Evolutionary conservation across 2,888 invertebrate genomes (phyloP).

Genomic region (Leptinotarsa peninsularis): DNA sequence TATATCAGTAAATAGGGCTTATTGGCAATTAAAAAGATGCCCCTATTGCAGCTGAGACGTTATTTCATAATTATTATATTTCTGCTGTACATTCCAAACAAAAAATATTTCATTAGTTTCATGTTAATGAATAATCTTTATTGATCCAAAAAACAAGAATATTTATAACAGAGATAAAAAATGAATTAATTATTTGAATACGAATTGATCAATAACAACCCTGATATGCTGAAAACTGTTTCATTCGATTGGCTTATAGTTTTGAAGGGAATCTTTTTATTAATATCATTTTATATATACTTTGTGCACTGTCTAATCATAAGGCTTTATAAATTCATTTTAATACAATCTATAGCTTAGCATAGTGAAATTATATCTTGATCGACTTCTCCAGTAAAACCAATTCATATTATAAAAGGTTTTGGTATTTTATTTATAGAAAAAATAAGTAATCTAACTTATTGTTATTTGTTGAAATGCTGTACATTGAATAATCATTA

Average conservation of each 20-base stretch:
- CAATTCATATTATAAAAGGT: conserved; percentile 7
- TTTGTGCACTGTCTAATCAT: neutral
- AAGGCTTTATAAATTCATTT: neutral
- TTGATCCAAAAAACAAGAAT: too few species aligned
- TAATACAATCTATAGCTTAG: neutral
- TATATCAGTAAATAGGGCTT: neutral
- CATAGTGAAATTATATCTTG: neutral
- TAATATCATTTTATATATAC: neutral
- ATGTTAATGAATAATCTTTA: neutral
- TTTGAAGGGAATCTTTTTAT: neutral
- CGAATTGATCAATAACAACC: neutral
- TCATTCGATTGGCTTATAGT: neutral
- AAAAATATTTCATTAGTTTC: neutral
- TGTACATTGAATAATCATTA: conserved; percentile 44
- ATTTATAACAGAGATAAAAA: too few species aligned
- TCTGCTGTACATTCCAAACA: neutral
- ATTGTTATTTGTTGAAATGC: conserved; percentile 43
- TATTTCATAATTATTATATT: neutral
- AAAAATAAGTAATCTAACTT: conserved; percentile 14
- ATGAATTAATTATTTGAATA: too few species aligned
- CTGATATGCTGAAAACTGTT: neutral
- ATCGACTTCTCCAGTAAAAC: neutral
- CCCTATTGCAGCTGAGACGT: neutral
- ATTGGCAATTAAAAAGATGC: neutral
- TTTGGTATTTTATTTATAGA: conserved; percentile 12